Conservation (phyloP, 2,888 invertebrate species). For the Carabus problematicus region DNA sequence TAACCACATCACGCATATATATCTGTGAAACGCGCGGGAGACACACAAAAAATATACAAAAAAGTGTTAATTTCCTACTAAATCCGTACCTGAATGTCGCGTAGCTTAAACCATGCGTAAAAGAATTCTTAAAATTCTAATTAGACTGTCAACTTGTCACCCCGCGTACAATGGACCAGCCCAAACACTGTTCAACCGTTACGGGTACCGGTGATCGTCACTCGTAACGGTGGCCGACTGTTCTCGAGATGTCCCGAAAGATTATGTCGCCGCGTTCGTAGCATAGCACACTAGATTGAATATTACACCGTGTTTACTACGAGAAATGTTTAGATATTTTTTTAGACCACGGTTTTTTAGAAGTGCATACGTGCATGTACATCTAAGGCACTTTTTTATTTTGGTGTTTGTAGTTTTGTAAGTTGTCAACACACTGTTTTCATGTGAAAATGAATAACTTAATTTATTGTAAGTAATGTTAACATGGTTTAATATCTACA, state of each 20-base stretch:
- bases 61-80: too few relatives aligned
- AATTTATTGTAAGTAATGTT: too few relatives aligned
- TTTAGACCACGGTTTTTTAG: not conserved
- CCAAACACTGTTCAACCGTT: too few relatives aligned
- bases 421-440: not conserved
- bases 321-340: not conserved
- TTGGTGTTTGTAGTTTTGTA: not conserved
- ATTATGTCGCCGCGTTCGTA: conserved; percentile 31
- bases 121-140: conserved; percentile 28
- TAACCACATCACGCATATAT: too few relatives aligned
- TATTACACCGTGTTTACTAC: conserved; percentile 13
- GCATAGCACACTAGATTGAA: conserved; percentile 41
- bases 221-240: not conserved
- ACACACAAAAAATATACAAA: too few relatives aligned
- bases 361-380: not conserved
- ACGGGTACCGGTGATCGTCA: too few relatives aligned
- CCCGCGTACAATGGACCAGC: not conserved
- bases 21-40: too few relatives aligned
- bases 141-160: conserved; percentile 31
- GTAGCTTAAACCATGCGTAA: conserved; percentile 8
- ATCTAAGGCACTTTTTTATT: not conserved
- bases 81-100: too few relatives aligned
- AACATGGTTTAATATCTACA: too few relatives aligned
- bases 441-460: not conserved
- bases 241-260: conserved; percentile 22